Evolutionary conservation across 2,888 invertebrate species (phyloP).

Genomic region (Phyto melanocephala): DNA sequence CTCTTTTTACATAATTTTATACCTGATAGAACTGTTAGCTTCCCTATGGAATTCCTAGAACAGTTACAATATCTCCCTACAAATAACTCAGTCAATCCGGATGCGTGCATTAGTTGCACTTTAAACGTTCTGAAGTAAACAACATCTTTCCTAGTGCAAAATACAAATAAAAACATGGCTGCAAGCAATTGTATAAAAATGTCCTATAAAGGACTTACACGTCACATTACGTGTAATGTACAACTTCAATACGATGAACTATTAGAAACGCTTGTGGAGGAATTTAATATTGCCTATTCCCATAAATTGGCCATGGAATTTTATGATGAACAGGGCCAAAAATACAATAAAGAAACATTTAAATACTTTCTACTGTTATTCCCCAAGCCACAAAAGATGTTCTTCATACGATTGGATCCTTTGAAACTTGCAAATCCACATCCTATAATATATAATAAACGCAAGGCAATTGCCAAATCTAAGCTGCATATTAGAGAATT

Average conservation of each 20-base stretch:
- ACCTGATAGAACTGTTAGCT: too few species aligned
- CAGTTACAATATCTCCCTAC: neutral
- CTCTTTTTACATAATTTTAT: too few species aligned
- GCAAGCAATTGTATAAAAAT: constrained; percentile 57
- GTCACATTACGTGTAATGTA: constrained; percentile 38
- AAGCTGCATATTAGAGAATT: constrained; percentile 31
- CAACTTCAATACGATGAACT: constrained; percentile 69
- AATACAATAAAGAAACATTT: constrained; percentile 72
- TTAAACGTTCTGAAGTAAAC: neutral
- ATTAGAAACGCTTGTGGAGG: constrained; percentile 62
- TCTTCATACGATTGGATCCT: constrained; percentile 72
- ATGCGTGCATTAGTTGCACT: constrained; percentile 25
- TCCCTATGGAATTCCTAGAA: too few species aligned
- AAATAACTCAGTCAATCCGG: constrained; percentile 4
- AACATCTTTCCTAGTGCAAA: neutral
- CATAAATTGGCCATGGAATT: constrained; percentile 70
- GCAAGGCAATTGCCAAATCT: constrained; percentile 25
- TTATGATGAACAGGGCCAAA: constrained; percentile 71
- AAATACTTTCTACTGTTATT: constrained; percentile 74
- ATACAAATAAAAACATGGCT: constrained; percentile 27
- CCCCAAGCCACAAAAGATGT: constrained; percentile 72
- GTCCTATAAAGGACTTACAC: constrained; percentile 61
- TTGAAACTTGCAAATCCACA: constrained; percentile 22
- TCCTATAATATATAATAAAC: neutral
- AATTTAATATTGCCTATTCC: constrained; percentile 67